Conservation (phyloP, 1,140 invertebrate genomes). For the Saccostrea cuccullata region DNA sequence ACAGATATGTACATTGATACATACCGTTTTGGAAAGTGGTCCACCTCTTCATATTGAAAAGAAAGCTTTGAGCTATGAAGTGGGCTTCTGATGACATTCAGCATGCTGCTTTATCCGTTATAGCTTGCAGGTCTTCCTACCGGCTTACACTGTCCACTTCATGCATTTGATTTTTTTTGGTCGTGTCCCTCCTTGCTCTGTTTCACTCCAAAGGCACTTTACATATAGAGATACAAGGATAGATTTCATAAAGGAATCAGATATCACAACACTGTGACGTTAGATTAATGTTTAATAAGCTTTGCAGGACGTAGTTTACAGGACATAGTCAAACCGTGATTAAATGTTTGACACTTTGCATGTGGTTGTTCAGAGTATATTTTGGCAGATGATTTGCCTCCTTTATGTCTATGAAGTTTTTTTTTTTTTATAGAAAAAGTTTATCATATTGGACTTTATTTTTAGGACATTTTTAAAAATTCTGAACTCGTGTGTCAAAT, state of each 20-base stretch:
- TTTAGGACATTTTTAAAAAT: not conserved
- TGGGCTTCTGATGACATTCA: not conserved
- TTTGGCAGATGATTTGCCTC: not conserved
- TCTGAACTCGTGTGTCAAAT: not conserved
- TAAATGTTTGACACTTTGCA: not conserved
- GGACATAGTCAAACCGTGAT: not conserved
- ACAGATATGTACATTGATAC: not conserved
- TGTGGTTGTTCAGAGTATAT: not conserved
- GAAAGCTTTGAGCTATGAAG: not conserved
- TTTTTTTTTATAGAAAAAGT: not conserved
- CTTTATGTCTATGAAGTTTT: not conserved
- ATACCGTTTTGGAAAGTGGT: not conserved
- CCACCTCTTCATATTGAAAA: slow-evolving; percentile 4
- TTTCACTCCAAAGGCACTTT: not conserved
- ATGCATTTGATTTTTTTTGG: slow-evolving; percentile 1
- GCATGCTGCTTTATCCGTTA: not conserved
- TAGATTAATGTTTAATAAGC: slow-evolving; percentile 7
- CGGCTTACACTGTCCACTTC: not conserved
- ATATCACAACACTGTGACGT: slow-evolving; percentile 15
- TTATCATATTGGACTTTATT: not conserved
- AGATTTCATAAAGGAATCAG: slow-evolving; percentile 27
- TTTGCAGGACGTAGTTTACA: slow-evolving; percentile 10
- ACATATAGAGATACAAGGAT: not conserved
- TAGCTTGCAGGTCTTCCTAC: too few relatives aligned
- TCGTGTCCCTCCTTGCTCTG: not conserved